Conservation (phyloP, 2,888 invertebrate species). For the Lycia hirtaria region DNA sequence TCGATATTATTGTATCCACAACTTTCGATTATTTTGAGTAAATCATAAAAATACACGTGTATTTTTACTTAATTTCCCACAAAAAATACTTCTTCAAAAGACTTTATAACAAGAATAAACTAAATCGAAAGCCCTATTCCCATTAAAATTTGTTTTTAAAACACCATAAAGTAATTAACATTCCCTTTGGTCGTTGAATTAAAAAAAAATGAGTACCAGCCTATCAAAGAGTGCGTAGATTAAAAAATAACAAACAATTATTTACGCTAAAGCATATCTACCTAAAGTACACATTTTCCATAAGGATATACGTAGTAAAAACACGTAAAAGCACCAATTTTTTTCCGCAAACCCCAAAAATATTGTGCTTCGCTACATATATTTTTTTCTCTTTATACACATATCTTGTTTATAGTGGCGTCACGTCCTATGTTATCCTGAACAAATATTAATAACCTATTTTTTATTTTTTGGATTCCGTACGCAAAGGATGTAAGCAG, state of each 20-base stretch:
- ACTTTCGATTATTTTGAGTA: no score
- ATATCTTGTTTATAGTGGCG: constrained; percentile 19
- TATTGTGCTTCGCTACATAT: constrained; percentile 6
- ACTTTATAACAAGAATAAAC: neutral
- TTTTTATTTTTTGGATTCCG: neutral
- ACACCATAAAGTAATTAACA: neutral
- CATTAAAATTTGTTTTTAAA: neutral
- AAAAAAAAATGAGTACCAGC: neutral
- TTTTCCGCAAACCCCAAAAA: constrained; percentile 2
- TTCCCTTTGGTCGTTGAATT: neutral
- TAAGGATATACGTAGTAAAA: neutral
- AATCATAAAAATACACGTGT: no score
- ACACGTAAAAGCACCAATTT: constrained; percentile 7
- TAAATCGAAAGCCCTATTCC: neutral
- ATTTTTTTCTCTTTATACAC: constrained; percentile 11
- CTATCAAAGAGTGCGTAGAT: constrained; percentile 3
- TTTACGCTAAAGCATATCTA: neutral
- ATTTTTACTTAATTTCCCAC: no score
- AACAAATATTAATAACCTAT: constrained; percentile 10
- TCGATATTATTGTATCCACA: no score
- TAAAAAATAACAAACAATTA: constrained; percentile 4
- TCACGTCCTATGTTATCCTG: constrained; percentile 32
- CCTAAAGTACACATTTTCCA: neutral
- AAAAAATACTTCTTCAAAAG: no score
- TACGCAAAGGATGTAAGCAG: no score